A percentile compares a stretch with the other conserved stretches of the same genome.
Conservation (phyloP, 2,113 vertebrate genomes). For the Leptobrachium leishanense region DNA sequence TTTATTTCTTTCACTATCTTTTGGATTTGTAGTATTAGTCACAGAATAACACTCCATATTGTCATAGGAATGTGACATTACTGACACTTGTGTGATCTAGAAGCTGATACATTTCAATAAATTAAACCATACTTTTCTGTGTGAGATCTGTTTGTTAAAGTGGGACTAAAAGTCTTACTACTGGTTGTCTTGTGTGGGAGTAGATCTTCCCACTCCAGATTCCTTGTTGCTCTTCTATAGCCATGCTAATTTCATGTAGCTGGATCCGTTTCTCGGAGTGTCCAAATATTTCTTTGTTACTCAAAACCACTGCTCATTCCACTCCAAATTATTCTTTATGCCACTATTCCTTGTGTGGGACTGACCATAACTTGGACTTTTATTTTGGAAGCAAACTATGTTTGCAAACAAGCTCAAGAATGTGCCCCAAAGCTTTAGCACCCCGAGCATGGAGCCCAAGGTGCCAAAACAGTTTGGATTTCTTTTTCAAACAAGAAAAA, state of each 20-base stretch:
- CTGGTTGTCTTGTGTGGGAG: constrained; percentile 30
- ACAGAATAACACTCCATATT: background rate
- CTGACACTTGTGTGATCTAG: background rate
- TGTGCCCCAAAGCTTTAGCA: too few species aligned
- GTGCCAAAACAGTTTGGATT: too few species aligned
- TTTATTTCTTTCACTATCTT: background rate
- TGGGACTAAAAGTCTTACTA: background rate
- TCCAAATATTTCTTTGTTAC: constrained; percentile 17
- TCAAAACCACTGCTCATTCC: constrained; percentile 12
- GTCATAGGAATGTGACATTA: background rate
- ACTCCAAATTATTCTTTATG: constrained; percentile 6
- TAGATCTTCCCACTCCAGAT: constrained; percentile 13
- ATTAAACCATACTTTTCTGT: background rate
- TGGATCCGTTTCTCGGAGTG: constrained; percentile 13
- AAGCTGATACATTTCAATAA: background rate
- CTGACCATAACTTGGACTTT: too few species aligned
- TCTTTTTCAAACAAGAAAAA: too few species aligned
- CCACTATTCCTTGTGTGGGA: background rate
- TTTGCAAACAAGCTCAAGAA: too few species aligned
- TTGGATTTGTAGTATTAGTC: background rate
- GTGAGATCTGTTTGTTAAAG: constrained; percentile 1
- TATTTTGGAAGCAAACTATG: too few species aligned
- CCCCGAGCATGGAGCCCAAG: too few species aligned
- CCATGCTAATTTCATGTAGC: constrained; percentile 27
- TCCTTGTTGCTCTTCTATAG: constrained; percentile 18